Evolutionary conservation across 2,113 vertebrate genomes (phyloP).

Genomic region (Toxostoma redivivum): DNA sequence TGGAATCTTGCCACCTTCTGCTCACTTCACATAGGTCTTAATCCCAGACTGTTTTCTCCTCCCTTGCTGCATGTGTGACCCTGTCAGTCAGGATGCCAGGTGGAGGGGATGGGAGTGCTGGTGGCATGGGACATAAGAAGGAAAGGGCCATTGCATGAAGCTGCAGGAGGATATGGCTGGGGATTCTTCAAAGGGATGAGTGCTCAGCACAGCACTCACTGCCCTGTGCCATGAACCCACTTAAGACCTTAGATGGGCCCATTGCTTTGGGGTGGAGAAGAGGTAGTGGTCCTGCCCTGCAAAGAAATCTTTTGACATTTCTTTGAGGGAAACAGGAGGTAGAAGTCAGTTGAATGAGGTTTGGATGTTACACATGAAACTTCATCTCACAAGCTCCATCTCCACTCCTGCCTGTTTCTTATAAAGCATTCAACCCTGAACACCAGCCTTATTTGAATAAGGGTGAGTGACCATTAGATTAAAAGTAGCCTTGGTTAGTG

Average conservation of each 20-base stretch:
- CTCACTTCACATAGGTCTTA: background rate
- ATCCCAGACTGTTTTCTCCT: background rate
- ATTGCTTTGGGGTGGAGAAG: background rate
- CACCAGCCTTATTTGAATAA: background rate
- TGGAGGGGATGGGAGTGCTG: background rate
- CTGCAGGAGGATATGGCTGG: background rate
- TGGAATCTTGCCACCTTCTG: background rate
- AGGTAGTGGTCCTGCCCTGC: background rate
- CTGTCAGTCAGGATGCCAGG: background rate
- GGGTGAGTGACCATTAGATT: background rate
- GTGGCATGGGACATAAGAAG: background rate
- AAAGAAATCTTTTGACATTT: background rate
- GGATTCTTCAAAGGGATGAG: background rate
- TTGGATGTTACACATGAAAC: rapidly evolving
- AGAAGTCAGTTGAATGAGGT: background rate
- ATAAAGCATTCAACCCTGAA: background rate
- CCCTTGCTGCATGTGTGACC: background rate
- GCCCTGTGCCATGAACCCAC: background rate
- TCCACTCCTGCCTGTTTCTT: background rate
- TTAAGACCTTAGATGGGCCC: background rate
- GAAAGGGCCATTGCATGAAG: background rate
- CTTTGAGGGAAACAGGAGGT: background rate
- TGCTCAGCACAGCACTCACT: background rate
- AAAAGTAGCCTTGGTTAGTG: background rate
- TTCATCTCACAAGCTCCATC: background rate